Base-by-base conservation (phyloP, 2,888 invertebrate species). In the Eupeodes luniger region DNA sequence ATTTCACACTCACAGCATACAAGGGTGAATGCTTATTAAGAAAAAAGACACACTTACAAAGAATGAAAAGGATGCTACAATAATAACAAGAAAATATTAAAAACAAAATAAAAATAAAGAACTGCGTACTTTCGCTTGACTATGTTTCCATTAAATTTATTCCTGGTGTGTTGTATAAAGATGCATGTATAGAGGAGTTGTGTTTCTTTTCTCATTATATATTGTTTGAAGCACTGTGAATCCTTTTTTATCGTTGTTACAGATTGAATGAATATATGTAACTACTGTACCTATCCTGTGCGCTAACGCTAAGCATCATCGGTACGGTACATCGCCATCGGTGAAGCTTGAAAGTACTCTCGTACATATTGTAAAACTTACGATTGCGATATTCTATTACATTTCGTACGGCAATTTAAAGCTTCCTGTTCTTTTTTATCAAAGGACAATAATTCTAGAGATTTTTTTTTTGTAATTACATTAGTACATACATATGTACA, bases 81-180 rank as follows among this genome's bases (percentile, higher is more conserved):
- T 78, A 86, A 82, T 82, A 86, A 81, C 69, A 82, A 77, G 67
- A 51, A 70, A 72, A 62, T 66, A 55, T 40, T 53, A 61, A 85
- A 84, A 74, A 81, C 66, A 78, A 69, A 78, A 49, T 14, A 66
- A 44, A 59, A 67, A 61, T 61, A 55, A 55, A 47, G 10, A 47
- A 47, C 74, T 82, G 70, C 78, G 67, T 86, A 47, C 69, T 82
- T 74, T 82, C 78, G 81, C 81, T 40, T 78, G 82, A 82, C 85
- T 82, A 82, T 82, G 78, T 86, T 79, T 86, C 85, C 85, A 86
- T 86, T 86, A 86, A 86, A 86, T 86, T 86, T 86, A 86, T 86
- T 78, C 74, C 66, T 67, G 34, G 74, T 82, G 55, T 85, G 72
- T 67, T 81, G 81, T 16, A 64, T 72, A 77, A 76, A 76, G 77